phyloP scores from a whole-genome alignment of 2,888 invertebrate species.

The Eristalinus sepulchralis region DNA sequence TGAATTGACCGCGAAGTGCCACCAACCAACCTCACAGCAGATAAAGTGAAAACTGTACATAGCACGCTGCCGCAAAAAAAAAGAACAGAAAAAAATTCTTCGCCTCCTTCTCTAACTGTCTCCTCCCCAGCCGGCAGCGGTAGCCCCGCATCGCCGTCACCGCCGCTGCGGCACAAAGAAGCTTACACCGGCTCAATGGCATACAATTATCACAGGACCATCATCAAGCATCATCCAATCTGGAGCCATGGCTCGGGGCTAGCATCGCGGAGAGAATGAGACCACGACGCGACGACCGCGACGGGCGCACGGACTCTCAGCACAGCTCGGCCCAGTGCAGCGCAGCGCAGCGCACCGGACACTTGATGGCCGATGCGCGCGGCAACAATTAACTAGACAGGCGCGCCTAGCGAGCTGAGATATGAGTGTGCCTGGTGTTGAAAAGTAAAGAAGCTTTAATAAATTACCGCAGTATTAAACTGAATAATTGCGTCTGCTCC shows the following conservation, averaged over 20 bases:
- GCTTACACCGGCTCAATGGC: conserved; percentile 62
- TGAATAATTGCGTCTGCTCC: conserved; percentile 68
- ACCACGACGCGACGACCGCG: conserved; percentile 33
- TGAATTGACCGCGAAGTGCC: conserved; percentile 66
- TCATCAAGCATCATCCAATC: conserved; percentile 70
- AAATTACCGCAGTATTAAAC: conserved; percentile 70
- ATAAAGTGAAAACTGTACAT: conserved; percentile 52
- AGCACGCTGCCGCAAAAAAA: conserved; percentile 40
- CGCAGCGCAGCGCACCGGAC: not conserved
- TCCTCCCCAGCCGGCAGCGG: conserved; percentile 1
- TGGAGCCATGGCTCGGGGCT: conserved; percentile 64
- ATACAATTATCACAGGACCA: conserved; percentile 69
- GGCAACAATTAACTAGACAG: conserved; percentile 65
- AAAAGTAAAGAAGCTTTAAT: conserved; percentile 72
- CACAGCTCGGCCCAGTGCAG: not conserved
- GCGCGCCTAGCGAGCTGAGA: conserved; percentile 64
- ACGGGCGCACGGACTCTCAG: not conserved
- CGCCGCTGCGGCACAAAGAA: conserved; percentile 57
- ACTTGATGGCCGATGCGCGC: conserved; percentile 53
- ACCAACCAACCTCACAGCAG: conserved; percentile 46
- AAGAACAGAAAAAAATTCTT: conserved; percentile 9
- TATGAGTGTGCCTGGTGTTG: conserved; percentile 67
- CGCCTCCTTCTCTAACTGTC: conserved; percentile 17
- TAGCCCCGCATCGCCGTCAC: not conserved
- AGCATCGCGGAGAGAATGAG: conserved; percentile 50